Percentiles rank a stretch among this genome's conserved stretches.
Conservation (phyloP, 2,113 vertebrate genomes). For the Sapayoa aenigma region DNA sequence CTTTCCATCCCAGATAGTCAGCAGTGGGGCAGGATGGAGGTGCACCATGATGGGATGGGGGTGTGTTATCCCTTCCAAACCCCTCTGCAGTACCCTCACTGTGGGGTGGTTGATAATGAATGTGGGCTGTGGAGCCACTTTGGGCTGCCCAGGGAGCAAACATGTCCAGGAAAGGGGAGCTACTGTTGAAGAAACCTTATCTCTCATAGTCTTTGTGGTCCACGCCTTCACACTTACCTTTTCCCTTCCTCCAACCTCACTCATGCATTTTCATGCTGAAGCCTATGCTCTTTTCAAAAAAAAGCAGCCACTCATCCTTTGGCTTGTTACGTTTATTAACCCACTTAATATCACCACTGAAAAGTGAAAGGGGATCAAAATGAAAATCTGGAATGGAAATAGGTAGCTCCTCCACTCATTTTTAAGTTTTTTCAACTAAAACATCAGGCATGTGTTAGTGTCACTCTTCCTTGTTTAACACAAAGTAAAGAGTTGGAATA, state of each 20-base stretch:
- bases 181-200: background rate
- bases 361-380: background rate
- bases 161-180: background rate
- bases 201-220: background rate
- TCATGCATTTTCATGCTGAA: background rate
- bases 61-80: background rate
- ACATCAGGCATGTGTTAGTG: background rate
- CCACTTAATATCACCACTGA: background rate
- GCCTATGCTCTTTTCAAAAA: background rate
- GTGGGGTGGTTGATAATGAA: accelerated
- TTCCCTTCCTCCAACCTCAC: background rate
- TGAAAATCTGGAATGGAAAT: background rate
- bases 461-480: background rate
- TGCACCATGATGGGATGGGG: accelerated
- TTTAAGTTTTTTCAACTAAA: background rate
- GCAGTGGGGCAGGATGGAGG: accelerated
- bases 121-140: background rate
- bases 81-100: background rate
- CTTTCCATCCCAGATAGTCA: accelerated
- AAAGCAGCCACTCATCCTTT: background rate
- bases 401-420: background rate
- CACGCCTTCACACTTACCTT: background rate
- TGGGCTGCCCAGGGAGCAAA: background rate
- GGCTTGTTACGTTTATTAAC: background rate
- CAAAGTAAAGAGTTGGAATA: background rate